Evolutionary conservation across 2,797 vertebrate species (phyloP), one percentile per base, ranked within the genome.

Genomic region (Sandelia bainsii): DNA sequence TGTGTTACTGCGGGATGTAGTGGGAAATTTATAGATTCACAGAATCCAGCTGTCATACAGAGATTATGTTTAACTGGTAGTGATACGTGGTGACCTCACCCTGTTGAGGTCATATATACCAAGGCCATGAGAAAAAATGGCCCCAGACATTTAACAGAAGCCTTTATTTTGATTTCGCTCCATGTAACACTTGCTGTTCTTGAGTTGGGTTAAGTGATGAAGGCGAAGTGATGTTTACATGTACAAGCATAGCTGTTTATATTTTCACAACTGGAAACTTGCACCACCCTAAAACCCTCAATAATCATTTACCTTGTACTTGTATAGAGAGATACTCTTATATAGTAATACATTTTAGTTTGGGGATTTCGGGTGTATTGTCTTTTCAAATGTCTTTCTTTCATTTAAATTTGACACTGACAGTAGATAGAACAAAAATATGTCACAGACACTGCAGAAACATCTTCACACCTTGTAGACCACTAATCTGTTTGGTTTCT

Each of bases 1-100:
- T 62, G 59, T 32, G 40, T 62, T 54, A 8, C 49, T 48, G 40
- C 2, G 17, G 25, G 37, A 32, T 16, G 1, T 50, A 37, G 23
- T 64, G 48, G 56, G 10, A 19, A 32, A 64, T 52, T 27, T 51
- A 48, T 34, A 39, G n/a, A 70, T 45, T 25, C 54, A 46, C 17
- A 56, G 8, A 5, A 48, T 64, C 56, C 27, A 11, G 72, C 71
- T 86, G 77, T 69, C 37, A 4, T 3, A 3, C n/a, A 39, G 53
- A 85, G 81, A 85, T 81, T 46, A 70, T 12, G 17, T 48, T 29
- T n/a, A 37, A 62, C 59, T 51, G 52, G 39, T 16, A 22, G 39
- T 48, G 84, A 87, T 86, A 69, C 77, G 69, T 7, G 1, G 11
- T 0, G 67, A 81, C 80, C n/a, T 70, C 32, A 5, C 29, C 66